Conservation (phyloP, 2,113 vertebrate species). For the Neogobius melanostomus region DNA sequence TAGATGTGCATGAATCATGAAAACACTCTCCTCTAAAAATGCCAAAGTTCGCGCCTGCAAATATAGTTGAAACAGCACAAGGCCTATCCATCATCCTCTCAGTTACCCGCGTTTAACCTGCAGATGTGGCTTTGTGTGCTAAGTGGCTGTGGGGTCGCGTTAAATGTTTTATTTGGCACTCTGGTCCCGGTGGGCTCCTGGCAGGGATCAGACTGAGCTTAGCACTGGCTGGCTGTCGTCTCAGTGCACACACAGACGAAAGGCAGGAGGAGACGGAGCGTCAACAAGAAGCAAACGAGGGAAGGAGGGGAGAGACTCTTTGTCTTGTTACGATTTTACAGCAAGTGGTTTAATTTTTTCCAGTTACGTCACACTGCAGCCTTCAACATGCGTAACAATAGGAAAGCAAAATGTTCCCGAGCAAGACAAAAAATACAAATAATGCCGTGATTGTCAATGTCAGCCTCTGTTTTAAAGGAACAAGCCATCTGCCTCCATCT, state of each 20-base stretch:
- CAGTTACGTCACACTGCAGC: neutral
- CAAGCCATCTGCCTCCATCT: no score
- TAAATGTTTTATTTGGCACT: constrained; percentile 52
- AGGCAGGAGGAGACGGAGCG: constrained; percentile 15
- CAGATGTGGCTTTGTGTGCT: constrained; percentile 55
- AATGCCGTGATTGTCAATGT: no score
- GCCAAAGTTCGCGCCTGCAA: no score
- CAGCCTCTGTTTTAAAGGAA: no score
- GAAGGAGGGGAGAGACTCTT: neutral
- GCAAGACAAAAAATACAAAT: no score
- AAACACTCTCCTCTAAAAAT: no score
- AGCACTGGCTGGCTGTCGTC: constrained; percentile 49
- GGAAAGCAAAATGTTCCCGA: no score
- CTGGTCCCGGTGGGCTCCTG: constrained; percentile 46
- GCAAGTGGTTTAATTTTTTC: neutral
- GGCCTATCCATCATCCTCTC: constrained; percentile 46
- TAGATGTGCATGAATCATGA: no score
- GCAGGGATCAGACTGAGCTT: constrained; percentile 51
- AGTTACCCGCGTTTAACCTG: constrained; percentile 47
- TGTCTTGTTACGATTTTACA: neutral
- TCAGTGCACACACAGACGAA: constrained; percentile 8
- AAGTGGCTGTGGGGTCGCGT: constrained; percentile 36
- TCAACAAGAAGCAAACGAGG: neutral
- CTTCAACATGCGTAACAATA: neutral
- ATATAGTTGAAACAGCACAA: constrained; percentile 9